phyloP scores from a whole-genome alignment of 2,113 vertebrate species.

The Tyrannus savana region DNA sequence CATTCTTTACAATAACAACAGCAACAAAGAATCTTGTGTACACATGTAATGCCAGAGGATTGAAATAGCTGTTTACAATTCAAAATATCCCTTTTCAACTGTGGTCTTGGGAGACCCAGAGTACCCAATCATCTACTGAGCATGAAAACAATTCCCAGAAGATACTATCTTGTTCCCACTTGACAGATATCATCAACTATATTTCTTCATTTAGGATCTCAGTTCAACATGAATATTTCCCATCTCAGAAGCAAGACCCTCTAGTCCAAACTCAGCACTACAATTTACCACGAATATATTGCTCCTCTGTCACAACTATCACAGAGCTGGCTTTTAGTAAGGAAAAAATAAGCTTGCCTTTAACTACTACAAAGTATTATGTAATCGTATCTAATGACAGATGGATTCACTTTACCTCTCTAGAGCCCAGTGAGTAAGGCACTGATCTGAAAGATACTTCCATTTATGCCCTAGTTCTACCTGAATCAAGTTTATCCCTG shows the following conservation, averaged over 20 bases:
- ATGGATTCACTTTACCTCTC: background rate
- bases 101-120: background rate
- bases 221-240: background rate
- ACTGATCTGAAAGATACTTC: background rate
- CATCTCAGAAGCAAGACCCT: background rate
- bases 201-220: background rate
- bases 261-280: background rate
- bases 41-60: background rate
- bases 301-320: background rate
- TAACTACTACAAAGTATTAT: background rate
- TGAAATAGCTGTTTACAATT: background rate
- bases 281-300: background rate
- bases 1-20: background rate
- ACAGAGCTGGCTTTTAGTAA: background rate
- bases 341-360: background rate
- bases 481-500: background rate
- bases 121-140: background rate
- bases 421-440: background rate
- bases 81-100: background rate
- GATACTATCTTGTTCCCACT: background rate
- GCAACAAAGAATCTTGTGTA: background rate
- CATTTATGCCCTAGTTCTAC: background rate
- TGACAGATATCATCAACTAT: background rate
- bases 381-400: background rate
- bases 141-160: rapidly evolving